phyloP scores from a whole-genome alignment of 2,888 invertebrate genomes.

The Trachelus troglodyta region DNA sequence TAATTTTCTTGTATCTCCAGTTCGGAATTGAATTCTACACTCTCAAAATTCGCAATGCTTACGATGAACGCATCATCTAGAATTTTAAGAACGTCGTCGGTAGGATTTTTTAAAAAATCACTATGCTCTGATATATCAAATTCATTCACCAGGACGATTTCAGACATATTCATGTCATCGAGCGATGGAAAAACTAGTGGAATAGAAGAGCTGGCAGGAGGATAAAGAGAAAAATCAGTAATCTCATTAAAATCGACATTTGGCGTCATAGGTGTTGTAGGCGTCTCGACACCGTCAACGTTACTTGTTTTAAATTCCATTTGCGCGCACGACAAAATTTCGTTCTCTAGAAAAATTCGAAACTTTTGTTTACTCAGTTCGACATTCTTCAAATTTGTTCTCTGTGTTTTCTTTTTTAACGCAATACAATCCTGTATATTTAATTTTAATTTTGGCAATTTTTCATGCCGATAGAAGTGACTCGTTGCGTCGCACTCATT shows the following conservation, averaged over 20 bases:
- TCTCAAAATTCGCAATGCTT: neutral
- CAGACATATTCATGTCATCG: conserved; percentile 19
- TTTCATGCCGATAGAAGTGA: conserved; percentile 1
- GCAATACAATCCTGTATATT: conserved; percentile 20
- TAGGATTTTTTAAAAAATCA: neutral
- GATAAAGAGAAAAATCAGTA: conserved; percentile 32
- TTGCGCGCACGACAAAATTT: conserved; percentile 37
- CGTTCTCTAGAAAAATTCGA: conserved; percentile 40
- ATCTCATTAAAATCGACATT: conserved; percentile 30
- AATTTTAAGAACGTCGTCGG: neutral
- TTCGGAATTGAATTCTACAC: neutral
- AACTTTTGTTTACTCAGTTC: conserved; percentile 39
- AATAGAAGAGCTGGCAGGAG: conserved; percentile 8
- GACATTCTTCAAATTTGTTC: conserved; percentile 40
- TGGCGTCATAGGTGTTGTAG: conserved; percentile 32
- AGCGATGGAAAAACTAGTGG: conserved; percentile 27
- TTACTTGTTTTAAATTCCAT: conserved; percentile 28
- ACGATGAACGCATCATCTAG: neutral
- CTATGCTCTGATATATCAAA: neutral
- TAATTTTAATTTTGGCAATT: conserved; percentile 22
- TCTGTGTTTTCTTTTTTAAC: conserved; percentile 18
- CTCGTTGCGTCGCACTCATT: neutral
- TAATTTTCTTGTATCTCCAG: conserved; percentile 12
- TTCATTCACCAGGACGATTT: neutral
- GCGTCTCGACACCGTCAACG: conserved; percentile 11